These are phyloP conservation scores for Platanista minor DNA, from an alignment of 2,113 vertebrate species.

Conservation along the genomic window DNA sequence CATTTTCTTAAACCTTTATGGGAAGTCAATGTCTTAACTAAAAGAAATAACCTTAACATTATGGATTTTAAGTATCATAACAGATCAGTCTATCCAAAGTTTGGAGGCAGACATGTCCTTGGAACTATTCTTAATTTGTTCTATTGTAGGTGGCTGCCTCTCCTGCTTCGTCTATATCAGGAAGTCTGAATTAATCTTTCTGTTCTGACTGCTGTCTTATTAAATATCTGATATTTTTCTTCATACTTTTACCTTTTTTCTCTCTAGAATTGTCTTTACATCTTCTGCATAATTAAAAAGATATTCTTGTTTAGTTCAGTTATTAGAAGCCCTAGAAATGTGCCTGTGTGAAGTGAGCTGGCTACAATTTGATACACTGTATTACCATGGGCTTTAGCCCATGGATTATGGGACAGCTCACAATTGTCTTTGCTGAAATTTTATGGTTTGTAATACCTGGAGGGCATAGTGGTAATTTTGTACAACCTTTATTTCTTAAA, in stretches of 20 bases:
- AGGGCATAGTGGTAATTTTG: not conserved
- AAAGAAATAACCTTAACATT: not conserved
- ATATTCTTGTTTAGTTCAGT: not conserved
- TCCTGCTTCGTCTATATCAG: not conserved
- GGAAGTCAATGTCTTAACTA: not conserved
- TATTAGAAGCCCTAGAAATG: not conserved
- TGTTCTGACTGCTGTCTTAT: not conserved
- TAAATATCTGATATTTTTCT: not conserved
- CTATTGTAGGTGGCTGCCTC: not conserved
- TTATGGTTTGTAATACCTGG: not conserved
- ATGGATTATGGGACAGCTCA: not conserved
- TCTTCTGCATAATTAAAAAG: not conserved
- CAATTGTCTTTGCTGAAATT: not conserved
- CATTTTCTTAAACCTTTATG: not conserved
- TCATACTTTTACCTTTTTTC: not conserved
- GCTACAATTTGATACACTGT: not conserved
- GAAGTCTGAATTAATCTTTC: not conserved
- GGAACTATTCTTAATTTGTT: not conserved
- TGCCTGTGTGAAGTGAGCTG: not conserved
- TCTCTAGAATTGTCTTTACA: not conserved
- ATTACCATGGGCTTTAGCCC: not conserved
- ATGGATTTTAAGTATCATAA: not conserved
- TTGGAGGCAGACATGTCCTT: not conserved
- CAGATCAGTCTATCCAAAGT: not conserved
- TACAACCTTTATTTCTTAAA: not conserved